Conservation (phyloP, 2,797 vertebrate genomes). For the Coccyzus lansbergi region DNA sequence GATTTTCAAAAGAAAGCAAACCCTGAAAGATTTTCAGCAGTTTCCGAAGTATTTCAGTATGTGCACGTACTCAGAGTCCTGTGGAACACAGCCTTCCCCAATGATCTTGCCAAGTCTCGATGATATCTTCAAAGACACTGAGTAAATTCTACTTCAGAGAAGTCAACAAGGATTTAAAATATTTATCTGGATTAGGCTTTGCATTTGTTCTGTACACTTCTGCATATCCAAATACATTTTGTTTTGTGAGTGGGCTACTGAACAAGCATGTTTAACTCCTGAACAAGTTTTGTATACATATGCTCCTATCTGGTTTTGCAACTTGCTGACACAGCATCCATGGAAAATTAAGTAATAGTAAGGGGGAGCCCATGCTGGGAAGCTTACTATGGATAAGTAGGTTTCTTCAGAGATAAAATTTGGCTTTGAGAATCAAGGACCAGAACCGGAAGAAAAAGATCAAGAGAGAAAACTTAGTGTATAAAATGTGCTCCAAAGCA, state of each 20-base stretch:
- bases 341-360: neutral
- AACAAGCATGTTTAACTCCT: neutral
- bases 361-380: neutral
- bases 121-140: neutral
- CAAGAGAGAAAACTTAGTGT: neutral
- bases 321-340: neutral
- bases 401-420: neutral
- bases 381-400: neutral
- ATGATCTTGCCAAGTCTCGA: neutral
- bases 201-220: neutral
- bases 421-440: neutral
- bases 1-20: slow-evolving; percentile 20
- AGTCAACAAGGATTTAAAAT: neutral
- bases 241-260: neutral
- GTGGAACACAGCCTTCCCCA: neutral
- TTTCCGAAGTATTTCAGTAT: neutral
- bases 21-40: neutral
- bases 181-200: neutral
- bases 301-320: neutral
- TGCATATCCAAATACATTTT: neutral
- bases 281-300: neutral
- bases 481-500: neutral
- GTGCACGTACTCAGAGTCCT: neutral
- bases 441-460: neutral
- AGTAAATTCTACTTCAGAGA: neutral